Evolutionary conservation across 2,797 vertebrate genomes (phyloP).

Genomic region (Eulemur albifrons): DNA sequence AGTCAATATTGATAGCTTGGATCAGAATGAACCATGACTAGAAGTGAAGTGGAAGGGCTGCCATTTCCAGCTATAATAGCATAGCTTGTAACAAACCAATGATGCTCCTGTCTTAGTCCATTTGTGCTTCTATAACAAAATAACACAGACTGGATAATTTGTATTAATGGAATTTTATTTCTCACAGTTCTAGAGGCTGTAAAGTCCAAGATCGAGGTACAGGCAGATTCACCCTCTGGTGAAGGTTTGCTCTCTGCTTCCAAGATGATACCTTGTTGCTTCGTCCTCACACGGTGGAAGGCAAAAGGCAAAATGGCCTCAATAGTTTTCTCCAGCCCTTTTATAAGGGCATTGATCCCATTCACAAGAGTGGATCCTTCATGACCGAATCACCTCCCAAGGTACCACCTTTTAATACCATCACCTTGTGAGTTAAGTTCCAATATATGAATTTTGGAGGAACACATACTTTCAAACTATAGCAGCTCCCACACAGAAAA

Average conservation of each 20-base stretch:
- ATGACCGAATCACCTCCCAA: not conserved
- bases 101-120: not conserved
- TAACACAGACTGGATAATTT: not conserved
- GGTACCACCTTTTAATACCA: not conserved
- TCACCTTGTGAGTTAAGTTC: not conserved
- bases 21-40: not conserved
- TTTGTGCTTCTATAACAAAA: not conserved
- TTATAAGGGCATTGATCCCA: not conserved
- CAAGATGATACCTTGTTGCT: not conserved
- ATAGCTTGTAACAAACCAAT: not conserved
- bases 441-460: not conserved
- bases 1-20: not conserved
- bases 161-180: not conserved
- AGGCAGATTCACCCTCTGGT: not conserved
- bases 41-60: not conserved
- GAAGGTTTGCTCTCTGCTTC: not conserved
- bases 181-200: not conserved
- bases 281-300: not conserved
- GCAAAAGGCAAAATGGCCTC: not conserved
- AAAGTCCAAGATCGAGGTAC: not conserved
- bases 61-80: not conserved
- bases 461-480: not conserved
- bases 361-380: not conserved
- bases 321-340: not conserved
- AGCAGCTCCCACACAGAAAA: not conserved